Conservation (phyloP, 2,113 vertebrate genomes). For the rat (Rattus norvegicus) region GRCr8 NC_086028.1:18081501-18082000, state of each 20-base stretch:
- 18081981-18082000: neutral
- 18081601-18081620: neutral
- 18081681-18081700: neutral
- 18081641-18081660: neutral
- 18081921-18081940: accelerated
- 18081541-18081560: neutral
- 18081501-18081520: neutral
- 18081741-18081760: neutral
- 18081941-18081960: neutral
- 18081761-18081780: neutral
- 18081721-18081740: neutral
- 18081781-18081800: neutral
- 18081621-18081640: neutral
- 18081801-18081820: slow-evolving; percentile 18
- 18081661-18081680: neutral
- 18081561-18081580: neutral
- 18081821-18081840: neutral
- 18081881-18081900: neutral
- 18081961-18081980: neutral
- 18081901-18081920: neutral
- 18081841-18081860: no score
- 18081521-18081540: neutral
- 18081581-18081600: neutral
- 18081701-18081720: neutral
- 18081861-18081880: neutral